Base-by-base conservation (phyloP, 2,113 vertebrate species). In the Cervus canadensis region DNA sequence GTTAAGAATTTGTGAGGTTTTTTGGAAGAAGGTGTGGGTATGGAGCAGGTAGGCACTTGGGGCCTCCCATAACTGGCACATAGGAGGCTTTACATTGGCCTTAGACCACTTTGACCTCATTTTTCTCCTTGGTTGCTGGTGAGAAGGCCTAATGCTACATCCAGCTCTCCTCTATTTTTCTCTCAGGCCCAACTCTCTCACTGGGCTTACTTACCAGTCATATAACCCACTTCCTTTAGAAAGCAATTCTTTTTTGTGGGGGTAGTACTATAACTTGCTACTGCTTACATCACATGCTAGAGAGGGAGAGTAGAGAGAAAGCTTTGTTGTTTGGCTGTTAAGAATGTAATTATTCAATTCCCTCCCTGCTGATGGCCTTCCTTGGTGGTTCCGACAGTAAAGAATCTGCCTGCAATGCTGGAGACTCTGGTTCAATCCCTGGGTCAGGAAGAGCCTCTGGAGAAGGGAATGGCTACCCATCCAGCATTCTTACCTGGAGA, bases 41-140 rank as follows among this genome's bases (percentile, higher is more conserved):
- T 2, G 7, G 21, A 74, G 43, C 43, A 74, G 48, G 11, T 7
- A 17, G n/a, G 19, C 14, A 7, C 40, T 16, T 1, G 0, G 9
- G 25, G 15, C 40, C 48, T 50, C 14, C 52, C 14, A 16, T 5
- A 28, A 1, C 48, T 64, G 45, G 62, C 56, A 60, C 21, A 81
- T 17, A 43, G 74, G 60, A 84, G 12, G 17, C 45, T 57, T 54
- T 9, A 2, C 54, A 30, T 30, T 67, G 62, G 48, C n/a, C 33
- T 45, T 40, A 28, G 11, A 45, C 33, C 28, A 15, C n/a, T 86
- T 60, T 4, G 12, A 40, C 45, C 28, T 64, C 8, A 89, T 23
- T 81, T 43, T 83, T 88, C 48, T 54, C 50, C 76, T 87, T 1
- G 0, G 1, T 30, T 81, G 28, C 33, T 40, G 64, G 9, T 36